Evolutionary conservation across 2,797 vertebrate species (phyloP), one percentile per base, ranked within the genome.

Genomic region (Hydrolagus colliei): DNA sequence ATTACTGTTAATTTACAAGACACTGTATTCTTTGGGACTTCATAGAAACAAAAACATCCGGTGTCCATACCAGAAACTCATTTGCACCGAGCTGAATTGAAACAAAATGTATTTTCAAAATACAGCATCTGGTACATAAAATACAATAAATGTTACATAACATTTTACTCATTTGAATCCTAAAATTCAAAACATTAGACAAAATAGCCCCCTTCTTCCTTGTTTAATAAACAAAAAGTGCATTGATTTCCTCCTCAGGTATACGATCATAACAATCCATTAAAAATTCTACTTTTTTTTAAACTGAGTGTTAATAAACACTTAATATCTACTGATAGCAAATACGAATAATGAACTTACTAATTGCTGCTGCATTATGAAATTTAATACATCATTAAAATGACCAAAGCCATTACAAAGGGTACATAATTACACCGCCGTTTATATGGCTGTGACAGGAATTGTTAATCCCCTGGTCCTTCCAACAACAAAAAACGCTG

Each of bases 381-480:
- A 84, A 84, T n/a, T 84, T 9, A 84, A 71, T 18, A 68, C 63
- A 71, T 84, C 77, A 80, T 65, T 80, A 71, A 71, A 68, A 71
- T 84, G 65, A 68, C 65, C 65, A 68, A 84, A 71, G 27, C 20
- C 65, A 84, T 84, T 68, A 71, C 16, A 41, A 35, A 68, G 67
- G 35, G 79, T 82, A 68, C 41, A 82, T 67, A 82, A 82, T 84
- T 71, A 35, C 67, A 71, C 79, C 9, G 32, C n/a, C 35, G 20
- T 71, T 84, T 10, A 6, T 52, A 71, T n/a, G 27, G 65, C 63
- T 84, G 79, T 84, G 79, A 84, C 79, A 84, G 65, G 79, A 84
- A 84, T 84, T 10, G 67, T 68, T 41, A 84, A 71, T 71, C 79
- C 63, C 18, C 65, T 41, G 41, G 32, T 52, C 79, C 18, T 84